These are phyloP conservation scores for Columbina picui DNA, from an alignment of 2,113 vertebrate genomes.

Conservation along the genomic window DNA sequence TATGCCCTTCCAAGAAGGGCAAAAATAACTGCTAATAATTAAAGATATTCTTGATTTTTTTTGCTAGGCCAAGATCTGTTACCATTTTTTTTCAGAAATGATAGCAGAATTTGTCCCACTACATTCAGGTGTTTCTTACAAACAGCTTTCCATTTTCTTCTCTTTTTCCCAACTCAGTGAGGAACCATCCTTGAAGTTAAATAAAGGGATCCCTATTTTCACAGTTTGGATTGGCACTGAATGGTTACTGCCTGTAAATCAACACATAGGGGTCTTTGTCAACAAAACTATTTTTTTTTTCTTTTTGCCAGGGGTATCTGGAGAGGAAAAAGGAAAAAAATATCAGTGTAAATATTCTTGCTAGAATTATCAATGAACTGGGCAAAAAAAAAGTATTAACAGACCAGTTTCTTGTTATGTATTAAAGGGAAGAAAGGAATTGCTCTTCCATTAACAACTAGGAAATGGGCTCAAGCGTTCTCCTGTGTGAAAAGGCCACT, in stretches of 20 bases:
- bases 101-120: background rate
- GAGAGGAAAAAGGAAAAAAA: background rate
- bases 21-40: background rate
- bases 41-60: background rate
- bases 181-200: background rate
- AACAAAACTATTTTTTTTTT: background rate
- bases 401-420: background rate
- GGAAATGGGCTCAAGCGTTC: background rate
- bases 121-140: background rate
- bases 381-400: background rate
- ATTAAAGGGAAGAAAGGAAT: background rate
- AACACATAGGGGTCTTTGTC: background rate
- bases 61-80: background rate
- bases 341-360: background rate
- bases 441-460: background rate
- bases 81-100: background rate
- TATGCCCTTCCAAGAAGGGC: background rate
- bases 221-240: background rate
- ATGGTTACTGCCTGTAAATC: background rate
- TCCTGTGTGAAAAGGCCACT: background rate
- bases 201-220: background rate
- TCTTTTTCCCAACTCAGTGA: background rate
- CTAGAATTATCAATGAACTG: background rate
- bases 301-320: background rate
- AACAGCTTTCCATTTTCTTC: background rate